Percentiles rank a stretch among this genome's conserved stretches.
These are phyloP conservation scores for Eptatretus atami DNA, from an alignment of 2,797 vertebrate species.

Conservation along the genomic window DNA sequence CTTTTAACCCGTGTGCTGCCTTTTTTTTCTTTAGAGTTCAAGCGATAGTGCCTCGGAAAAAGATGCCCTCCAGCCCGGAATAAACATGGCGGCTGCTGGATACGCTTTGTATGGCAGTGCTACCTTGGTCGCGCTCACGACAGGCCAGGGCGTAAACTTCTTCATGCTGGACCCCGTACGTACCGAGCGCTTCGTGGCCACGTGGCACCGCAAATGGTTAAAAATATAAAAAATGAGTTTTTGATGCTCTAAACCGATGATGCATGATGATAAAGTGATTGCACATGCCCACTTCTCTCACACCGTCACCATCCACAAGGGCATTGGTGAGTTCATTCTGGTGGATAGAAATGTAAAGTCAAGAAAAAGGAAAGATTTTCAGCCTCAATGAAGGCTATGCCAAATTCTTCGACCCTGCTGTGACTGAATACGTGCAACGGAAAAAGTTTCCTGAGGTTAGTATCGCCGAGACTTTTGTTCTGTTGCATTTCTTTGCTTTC, in stretches of 20 bases:
- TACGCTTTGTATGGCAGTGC: conserved; percentile 79
- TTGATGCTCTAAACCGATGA: too few species aligned
- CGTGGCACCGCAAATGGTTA: too few species aligned
- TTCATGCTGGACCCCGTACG: conserved; percentile 79
- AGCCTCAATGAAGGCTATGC: conserved; percentile 83
- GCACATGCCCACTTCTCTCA: too few species aligned
- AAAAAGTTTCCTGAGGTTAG: conserved; percentile 87
- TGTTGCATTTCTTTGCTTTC: too few species aligned
- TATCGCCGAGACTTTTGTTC: not conserved
- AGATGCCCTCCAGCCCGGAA: conserved; percentile 46
- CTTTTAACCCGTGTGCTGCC: too few species aligned
- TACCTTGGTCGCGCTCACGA: conserved; percentile 55
- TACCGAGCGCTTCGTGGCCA: conserved; percentile 5
- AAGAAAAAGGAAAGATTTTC: conserved; percentile 65
- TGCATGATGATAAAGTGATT: too few species aligned
- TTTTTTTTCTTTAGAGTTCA: too few species aligned
- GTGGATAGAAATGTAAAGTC: conserved; percentile 53
- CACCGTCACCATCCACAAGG: conserved; percentile 17
- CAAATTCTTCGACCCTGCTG: conserved; percentile 57
- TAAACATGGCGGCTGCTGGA: conserved; percentile 51
- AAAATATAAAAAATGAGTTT: too few species aligned
- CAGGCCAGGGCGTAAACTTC: conserved; percentile 51
- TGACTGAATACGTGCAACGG: conserved; percentile 56
- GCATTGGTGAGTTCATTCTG: conserved; percentile 67
- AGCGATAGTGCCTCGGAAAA: conserved; percentile 20